These are phyloP conservation scores for Myripristis murdjan DNA, from an alignment of 2,797 vertebrate species.

Conservation along the genomic window DNA sequence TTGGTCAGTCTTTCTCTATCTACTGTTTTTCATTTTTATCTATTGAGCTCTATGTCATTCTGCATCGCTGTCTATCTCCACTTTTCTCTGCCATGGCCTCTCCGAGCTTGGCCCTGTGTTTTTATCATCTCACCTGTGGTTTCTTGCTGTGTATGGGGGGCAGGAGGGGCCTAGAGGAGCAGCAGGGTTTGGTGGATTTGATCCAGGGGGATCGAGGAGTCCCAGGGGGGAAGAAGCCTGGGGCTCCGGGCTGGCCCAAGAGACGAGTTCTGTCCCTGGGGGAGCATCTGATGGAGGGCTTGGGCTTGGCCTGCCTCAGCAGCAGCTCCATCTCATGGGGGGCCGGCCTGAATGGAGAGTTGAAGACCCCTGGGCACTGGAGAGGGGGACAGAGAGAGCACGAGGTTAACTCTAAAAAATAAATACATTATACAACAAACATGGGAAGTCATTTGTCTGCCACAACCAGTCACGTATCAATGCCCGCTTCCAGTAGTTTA, in stretches of 20 bases:
- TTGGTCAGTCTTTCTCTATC: not conserved
- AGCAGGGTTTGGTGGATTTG: slow-evolving; percentile 54
- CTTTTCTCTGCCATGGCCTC: slow-evolving; percentile 16
- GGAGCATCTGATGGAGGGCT: slow-evolving; percentile 55
- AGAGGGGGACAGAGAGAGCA: slow-evolving; percentile 19
- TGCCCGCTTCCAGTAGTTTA: too few relatives aligned
- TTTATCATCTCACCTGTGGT: slow-evolving; percentile 87
- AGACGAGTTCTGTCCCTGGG: slow-evolving; percentile 48
- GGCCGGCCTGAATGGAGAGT: slow-evolving; percentile 89
- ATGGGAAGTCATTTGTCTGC: too few relatives aligned
- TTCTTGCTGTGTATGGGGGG: slow-evolving; percentile 87
- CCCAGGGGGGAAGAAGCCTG: slow-evolving; percentile 43
- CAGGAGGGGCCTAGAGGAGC: slow-evolving; percentile 75
- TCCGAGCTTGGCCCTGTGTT: not conserved
- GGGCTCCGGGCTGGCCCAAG: slow-evolving; percentile 41
- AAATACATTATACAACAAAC: too few relatives aligned
- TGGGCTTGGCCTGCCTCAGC: slow-evolving; percentile 88
- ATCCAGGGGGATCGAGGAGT: slow-evolving; percentile 59
- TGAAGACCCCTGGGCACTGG: slow-evolving; percentile 93
- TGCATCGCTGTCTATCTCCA: too few relatives aligned
- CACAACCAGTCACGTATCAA: too few relatives aligned
- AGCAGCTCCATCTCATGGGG: slow-evolving; percentile 93
- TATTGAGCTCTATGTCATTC: not conserved
- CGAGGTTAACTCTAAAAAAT: too few relatives aligned
- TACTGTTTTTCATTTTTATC: not conserved